These are phyloP conservation scores for Zapus hudsonius DNA, from an alignment of 2,113 vertebrate genomes.

Conservation along the genomic window DNA sequence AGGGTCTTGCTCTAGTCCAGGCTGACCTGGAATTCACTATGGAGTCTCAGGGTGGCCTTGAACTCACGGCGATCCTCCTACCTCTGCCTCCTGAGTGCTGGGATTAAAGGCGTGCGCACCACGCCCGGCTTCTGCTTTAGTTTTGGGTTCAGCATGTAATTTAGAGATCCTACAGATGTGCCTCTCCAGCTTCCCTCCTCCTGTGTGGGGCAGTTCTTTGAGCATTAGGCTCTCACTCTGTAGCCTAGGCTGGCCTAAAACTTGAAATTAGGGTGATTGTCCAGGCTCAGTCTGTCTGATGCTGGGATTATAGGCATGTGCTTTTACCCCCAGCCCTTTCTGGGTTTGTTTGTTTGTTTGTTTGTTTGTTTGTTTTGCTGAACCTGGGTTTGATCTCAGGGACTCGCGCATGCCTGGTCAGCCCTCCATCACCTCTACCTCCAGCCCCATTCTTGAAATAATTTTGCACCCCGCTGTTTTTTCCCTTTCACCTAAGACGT, in stretches of 20 bases:
- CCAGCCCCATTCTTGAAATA: background rate
- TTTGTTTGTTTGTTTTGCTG: background rate
- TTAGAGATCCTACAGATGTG: too few species aligned
- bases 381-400: background rate
- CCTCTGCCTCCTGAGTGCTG: too few species aligned
- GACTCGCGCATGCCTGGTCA: background rate
- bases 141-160: too few species aligned
- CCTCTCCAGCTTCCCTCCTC: too few species aligned
- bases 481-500: background rate
- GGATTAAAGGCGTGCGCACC: too few species aligned
- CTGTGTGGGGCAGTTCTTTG: background rate
- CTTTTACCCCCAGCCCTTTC: background rate
- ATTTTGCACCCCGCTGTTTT: background rate
- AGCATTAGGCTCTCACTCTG: background rate
- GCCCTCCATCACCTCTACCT: background rate
- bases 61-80: too few species aligned
- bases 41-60: too few species aligned
- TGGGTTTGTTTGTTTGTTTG: too few species aligned
- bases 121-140: too few species aligned
- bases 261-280: background rate
- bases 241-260: background rate
- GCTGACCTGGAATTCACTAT: too few species aligned
- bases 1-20: too few species aligned
- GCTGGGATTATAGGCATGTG: background rate
- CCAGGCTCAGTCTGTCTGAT: background rate